Base-by-base conservation (phyloP, 2,113 vertebrate species). In the Cyprinodon brontotheroides region DNA sequence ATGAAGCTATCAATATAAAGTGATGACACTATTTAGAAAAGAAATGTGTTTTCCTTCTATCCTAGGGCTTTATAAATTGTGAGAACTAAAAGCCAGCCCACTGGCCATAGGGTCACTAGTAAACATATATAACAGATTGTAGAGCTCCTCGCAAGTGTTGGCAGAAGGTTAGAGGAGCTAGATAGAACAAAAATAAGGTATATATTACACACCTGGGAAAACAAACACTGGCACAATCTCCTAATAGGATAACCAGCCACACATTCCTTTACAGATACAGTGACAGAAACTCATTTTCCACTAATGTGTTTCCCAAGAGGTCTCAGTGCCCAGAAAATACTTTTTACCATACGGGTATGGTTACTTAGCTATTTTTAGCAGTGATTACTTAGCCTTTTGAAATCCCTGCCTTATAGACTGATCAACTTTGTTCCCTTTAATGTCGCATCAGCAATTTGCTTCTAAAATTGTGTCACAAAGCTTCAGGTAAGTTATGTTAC, bases 61-160 rank as follows among this genome's bases (percentile, higher is more conserved):
- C 90, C 84, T 77, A 75, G 40, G 91, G 84, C 89, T 73, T 89
- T 83, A 89, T 90, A 92, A 89, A 88, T 90, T 89, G 83, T 82
- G 77, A 89, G 90, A 83, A 84, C 82, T 83, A 65, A 82, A 76
- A 91, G 87, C 87, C 89, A 87, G 87, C 91, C 93, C 91, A 91
- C 92, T 87, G 93, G 93, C 93, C 90, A 92, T 89, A 90, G 82
- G 86, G 93, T 89, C 93, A 94, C 91, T 91, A 87, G 86, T 83
- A 92, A 95, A 94, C 94, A 95, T 94, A 94, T 94, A 94, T 95
- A 94, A 93, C 89, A 89, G 83, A 89, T 86, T 81, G 84, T 81
- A 65, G 86, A 76, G 79, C 84, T 88, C 40, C 60, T 85, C 88
- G 92, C 92, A 83, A 87, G 80, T 89, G 92, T 85, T 93, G 90